These are phyloP conservation scores for Aspidoscelis tigris DNA, from an alignment of 2,113 vertebrate genomes.

Conservation along the genomic window DNA sequence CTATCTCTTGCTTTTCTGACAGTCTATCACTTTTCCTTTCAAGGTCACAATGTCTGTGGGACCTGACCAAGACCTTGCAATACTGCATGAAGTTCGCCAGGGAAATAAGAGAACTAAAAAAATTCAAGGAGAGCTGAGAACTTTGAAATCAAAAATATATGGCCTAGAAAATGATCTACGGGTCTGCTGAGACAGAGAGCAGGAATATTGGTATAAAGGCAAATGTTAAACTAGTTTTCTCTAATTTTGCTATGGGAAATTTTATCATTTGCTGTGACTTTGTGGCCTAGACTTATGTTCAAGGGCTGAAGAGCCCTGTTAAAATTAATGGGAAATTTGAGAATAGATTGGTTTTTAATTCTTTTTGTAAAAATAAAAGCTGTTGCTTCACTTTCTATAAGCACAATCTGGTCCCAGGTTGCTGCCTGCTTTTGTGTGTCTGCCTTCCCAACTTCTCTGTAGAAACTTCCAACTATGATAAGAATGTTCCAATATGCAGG, in stretches of 20 bases:
- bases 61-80: constrained; percentile 89
- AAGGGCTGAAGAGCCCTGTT: constrained; percentile 13
- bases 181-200: constrained; percentile 75
- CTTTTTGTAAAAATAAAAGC: constrained; percentile 2
- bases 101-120: constrained; percentile 85
- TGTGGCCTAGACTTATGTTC: not conserved
- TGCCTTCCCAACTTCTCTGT: not conserved
- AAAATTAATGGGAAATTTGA: not conserved
- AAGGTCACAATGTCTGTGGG: constrained; percentile 84
- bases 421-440: too few relatives aligned
- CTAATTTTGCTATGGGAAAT: constrained; percentile 24
- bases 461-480: not conserved
- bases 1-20: not conserved
- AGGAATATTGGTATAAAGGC: constrained; percentile 3
- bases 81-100: constrained; percentile 87
- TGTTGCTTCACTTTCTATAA: too few relatives aligned
- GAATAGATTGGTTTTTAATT: not conserved
- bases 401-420: not conserved
- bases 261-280: not conserved
- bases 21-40: not conserved
- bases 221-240: not conserved
- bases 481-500: not conserved
- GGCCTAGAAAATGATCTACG: constrained; percentile 89
- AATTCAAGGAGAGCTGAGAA: constrained; percentile 89
- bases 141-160: constrained; percentile 91